phyloP scores from a whole-genome alignment of 2,888 invertebrate genomes.

The Isoperla grammatica region DNA sequence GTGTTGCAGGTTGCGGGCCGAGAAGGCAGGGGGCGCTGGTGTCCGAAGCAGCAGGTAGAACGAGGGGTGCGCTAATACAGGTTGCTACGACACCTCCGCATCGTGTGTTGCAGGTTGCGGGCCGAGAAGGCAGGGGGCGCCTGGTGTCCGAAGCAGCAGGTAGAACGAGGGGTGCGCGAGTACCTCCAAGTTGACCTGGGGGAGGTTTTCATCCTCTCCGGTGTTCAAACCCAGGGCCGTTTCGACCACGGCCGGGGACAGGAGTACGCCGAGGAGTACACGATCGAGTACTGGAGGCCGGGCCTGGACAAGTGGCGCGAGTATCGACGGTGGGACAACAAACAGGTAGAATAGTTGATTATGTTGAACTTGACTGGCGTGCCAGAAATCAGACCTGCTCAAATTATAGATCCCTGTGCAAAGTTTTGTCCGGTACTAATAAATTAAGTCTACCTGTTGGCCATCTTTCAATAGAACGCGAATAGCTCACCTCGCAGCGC shows the following conservation, averaged over 20 bases:
- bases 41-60: conserved; percentile 62
- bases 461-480: too few species aligned
- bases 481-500: too few species aligned
- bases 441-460: too few species aligned
- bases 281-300: conserved; percentile 62
- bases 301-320: conserved; percentile 56
- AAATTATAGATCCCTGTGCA: too few species aligned
- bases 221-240: conserved; percentile 72
- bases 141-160: conserved; percentile 68
- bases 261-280: conserved; percentile 67
- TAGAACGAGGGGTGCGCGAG: conserved; percentile 59
- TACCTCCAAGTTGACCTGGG: conserved; percentile 61
- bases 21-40: conserved; percentile 71
- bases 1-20: conserved; percentile 61
- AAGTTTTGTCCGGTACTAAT: too few species aligned
- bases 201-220: conserved; percentile 57
- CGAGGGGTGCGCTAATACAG: conserved; percentile 59
- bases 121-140: conserved; percentile 66
- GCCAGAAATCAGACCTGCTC: too few species aligned
- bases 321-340: conserved; percentile 60
- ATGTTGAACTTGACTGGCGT: too few species aligned
- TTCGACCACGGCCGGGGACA: conserved; percentile 67
- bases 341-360: too few species aligned
- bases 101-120: conserved; percentile 56
- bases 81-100: too few species aligned